These are phyloP conservation scores for Ovibos moschatus DNA, from an alignment of 2,113 vertebrate genomes.

Conservation along the genomic window DNA sequence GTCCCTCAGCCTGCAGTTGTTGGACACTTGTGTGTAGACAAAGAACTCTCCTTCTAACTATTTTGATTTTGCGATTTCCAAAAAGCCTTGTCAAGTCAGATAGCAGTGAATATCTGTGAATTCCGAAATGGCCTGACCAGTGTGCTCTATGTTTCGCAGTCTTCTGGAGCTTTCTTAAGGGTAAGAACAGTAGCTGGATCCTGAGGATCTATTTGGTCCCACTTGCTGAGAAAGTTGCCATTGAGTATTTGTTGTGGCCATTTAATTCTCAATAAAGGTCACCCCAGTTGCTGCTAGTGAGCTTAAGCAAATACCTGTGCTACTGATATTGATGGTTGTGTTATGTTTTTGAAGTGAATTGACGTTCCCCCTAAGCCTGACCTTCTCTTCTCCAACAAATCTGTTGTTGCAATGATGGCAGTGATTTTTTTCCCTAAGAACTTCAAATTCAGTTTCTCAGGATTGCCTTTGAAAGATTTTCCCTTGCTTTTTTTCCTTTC, in stretches of 20 bases:
- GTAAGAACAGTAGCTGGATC: not conserved
- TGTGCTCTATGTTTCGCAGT: not conserved
- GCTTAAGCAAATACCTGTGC: not conserved
- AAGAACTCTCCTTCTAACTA: conserved; percentile 10
- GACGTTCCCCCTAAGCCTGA: not conserved
- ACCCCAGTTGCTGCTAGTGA: not conserved
- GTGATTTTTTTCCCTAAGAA: not conserved
- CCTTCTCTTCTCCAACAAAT: not conserved
- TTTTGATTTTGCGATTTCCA: conserved; percentile 14
- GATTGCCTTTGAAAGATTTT: conserved; percentile 2
- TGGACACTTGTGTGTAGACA: not conserved
- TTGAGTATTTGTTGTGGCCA: not conserved
- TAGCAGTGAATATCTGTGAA: not conserved
- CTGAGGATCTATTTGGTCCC: not conserved
- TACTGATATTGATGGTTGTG: not conserved
- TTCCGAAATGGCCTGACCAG: not conserved
- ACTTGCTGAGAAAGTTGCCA: not conserved
- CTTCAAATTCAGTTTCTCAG: conserved; percentile 48
- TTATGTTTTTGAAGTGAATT: not conserved
- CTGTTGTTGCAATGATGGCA: not conserved
- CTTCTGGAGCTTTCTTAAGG: not conserved
- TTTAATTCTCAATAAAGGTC: not conserved
- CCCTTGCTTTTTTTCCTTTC: not conserved
- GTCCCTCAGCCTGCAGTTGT: not conserved
- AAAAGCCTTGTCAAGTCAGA: not conserved